Percentiles rank a stretch among this genome's conserved stretches.
Evolutionary conservation across 2,113 vertebrate genomes (phyloP).

Genomic region (Proteles cristata): DNA sequence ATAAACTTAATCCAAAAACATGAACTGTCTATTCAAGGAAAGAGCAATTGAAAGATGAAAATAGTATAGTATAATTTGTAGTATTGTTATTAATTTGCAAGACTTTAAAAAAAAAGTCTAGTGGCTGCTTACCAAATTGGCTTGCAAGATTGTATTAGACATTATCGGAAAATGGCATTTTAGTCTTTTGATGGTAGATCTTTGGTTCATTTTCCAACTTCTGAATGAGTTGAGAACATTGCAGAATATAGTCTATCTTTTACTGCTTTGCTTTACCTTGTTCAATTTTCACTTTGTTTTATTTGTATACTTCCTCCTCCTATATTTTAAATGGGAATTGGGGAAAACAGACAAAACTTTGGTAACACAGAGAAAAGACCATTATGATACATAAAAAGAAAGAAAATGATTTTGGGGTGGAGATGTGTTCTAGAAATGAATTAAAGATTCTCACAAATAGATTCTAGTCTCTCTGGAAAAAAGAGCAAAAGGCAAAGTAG

Average conservation of each 20-base stretch:
- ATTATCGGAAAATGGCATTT: neutral
- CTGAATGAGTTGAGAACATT: neutral
- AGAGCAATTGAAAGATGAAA: neutral
- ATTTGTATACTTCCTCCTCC: neutral
- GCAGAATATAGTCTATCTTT: neutral
- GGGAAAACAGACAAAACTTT: neutral
- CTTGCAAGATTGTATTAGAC: neutral
- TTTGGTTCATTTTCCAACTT: slow-evolving; percentile 33
- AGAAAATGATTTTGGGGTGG: neutral
- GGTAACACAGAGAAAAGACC: neutral
- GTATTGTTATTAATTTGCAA: neutral
- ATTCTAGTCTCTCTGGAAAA: neutral
- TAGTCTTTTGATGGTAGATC: neutral
- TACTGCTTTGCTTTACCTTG: neutral
- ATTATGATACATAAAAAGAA: neutral
- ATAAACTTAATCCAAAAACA: neutral
- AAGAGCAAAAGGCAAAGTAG: neutral
- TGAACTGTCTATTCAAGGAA: neutral
- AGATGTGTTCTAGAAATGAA: neutral
- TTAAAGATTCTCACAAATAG: neutral
- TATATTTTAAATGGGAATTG: neutral
- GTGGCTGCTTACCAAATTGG: neutral
- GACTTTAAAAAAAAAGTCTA: neutral
- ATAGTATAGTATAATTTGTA: neutral
- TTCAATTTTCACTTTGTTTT: neutral